Base-by-base conservation (phyloP, 2,113 vertebrate genomes). In the Alosa alosa region DNA sequence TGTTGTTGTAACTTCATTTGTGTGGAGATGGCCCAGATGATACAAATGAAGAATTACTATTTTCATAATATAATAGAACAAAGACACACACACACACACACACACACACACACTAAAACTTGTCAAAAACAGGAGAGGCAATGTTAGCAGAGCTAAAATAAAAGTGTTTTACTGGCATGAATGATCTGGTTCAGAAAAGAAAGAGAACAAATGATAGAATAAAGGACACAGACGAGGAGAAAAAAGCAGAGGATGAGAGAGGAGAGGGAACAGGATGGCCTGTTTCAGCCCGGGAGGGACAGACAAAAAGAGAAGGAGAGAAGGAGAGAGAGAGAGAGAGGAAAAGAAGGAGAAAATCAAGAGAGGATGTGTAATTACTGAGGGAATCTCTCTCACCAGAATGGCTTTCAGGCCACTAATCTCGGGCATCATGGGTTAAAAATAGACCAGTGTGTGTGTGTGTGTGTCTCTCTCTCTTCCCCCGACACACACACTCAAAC, bases 311-410 rank as follows among this genome's bases (percentile, higher is more conserved):
- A 64, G 6, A n/a, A 25, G 9, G 10, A 64, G 60, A 10, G 20
- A 64, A 31, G n/a, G 25, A 36, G 25, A 36, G 25, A 31, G 10
- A 36, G 15, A 31, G 10, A 31, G 9, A 36, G 64, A 36, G 25
- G 2, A 10, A 36, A 8, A 72, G 9, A 13, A 9, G 10, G 15
- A 11, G 31, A 25, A 20, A 22, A 25, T 4, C 5, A 10, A 72
- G 31, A 72, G 64, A 36, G 25, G 64, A 36, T 7, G 25, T 72
- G 25, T 72, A 72, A 72, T 72, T 72, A 72, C 64, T 72, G 64
- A 72, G 64, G 64, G 64, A 72, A 72, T 72, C 25, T 72, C 64
- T 72, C n/a, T 72, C n/a, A 72, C 64, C 64, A 72, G 64, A 72
- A 72, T 72, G 64, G n/a, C 64, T 72, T 36, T 72, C 25, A 72